Percentiles rank a stretch among this genome's conserved stretches.
These are phyloP conservation scores for Drosophila miranda DNA, from an alignment of 1,140 invertebrate species.

Conservation along the genomic window DNA sequence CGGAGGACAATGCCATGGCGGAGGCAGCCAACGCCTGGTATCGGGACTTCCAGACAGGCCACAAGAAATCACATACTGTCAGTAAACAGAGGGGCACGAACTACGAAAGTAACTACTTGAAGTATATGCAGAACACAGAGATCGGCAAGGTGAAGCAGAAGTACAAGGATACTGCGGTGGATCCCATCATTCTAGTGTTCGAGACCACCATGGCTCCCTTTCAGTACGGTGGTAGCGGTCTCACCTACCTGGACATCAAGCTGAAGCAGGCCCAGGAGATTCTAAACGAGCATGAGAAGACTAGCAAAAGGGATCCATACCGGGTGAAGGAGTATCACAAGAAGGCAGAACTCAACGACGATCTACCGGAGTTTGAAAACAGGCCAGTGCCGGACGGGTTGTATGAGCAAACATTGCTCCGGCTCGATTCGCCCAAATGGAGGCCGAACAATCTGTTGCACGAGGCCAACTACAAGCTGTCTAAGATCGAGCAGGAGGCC, in stretches of 20 bases:
- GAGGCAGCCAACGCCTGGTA: conserved; percentile 58
- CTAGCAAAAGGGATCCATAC: background rate
- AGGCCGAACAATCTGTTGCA: conserved; percentile 59
- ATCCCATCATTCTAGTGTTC: background rate
- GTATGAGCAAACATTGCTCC: conserved; percentile 42
- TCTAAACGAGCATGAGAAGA: background rate
- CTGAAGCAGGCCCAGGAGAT: no score
- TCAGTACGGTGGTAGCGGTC: background rate
- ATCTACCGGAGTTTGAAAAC: conserved; percentile 14
- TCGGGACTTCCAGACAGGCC: conserved; percentile 27
- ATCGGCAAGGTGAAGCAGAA: conserved; percentile 52
- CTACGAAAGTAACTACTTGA: conserved; percentile 9
- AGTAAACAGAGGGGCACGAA: background rate
- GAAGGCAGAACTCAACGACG: background rate
- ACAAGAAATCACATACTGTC: conserved; percentile 8
- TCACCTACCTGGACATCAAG: conserved; percentile 7
- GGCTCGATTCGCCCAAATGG: conserved; percentile 5
- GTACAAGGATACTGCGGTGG: conserved; percentile 26
- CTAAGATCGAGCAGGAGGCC: conserved; percentile 75
- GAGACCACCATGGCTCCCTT: background rate
- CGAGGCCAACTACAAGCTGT: conserved; percentile 79
- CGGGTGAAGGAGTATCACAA: conserved; percentile 17
- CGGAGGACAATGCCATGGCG: conserved; percentile 9
- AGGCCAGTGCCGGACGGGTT: conserved; percentile 14
- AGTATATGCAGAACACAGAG: conserved; percentile 33